Evolutionary conservation across 2,797 vertebrate species (phyloP), one percentile per base, ranked within the genome.

Genomic region (Phaenicophaeus curvirostris): DNA sequence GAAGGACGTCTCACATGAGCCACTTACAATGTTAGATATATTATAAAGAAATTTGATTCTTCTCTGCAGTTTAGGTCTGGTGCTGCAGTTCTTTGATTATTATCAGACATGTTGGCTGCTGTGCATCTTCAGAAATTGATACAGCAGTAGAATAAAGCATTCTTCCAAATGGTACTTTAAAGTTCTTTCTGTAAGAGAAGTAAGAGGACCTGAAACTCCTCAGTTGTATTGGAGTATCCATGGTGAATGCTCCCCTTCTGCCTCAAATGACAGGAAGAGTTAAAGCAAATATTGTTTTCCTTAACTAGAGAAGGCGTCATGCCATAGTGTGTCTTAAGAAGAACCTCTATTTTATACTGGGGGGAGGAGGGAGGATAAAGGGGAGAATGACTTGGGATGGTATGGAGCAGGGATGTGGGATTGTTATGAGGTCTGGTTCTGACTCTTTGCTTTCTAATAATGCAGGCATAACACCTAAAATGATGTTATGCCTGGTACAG

Each of bases 331-430:
- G n/a, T n/a, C n/a, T 24, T 7, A 20, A n/a, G 46, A 13, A 35
- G 8, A 37, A 33, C 8, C 30, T 72, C 11, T 61, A 1, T 53
- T 72, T 75, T 27, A 3, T 69, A 16, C 14, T 23, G 8, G 6
- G 25, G 6, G 25, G 10, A 2, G 4, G 17, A 17, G 44, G 15
- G 44, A 19, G 18, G 18, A 19, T 44, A 8, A 46, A 46, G 18
- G 44, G 44, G 17, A 6, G 28, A 27, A 75, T 15, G 25, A 41
- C 33, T 58, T 46, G 13, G 51, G n/a, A 53, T 0, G 0, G 39
- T 25, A 46, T 2, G 8, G 33, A 28, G 30, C 9, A 25, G 33
- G 30, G 10, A 16, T 0, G 1, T 12, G 23, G 24, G 48, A 24
- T 24, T 91, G 37, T 41, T 76, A 37, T 0, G 3, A 57, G 48